Evolutionary conservation across 2,888 invertebrate genomes (phyloP).

Genomic region (Apomyelois bistriatella): DNA sequence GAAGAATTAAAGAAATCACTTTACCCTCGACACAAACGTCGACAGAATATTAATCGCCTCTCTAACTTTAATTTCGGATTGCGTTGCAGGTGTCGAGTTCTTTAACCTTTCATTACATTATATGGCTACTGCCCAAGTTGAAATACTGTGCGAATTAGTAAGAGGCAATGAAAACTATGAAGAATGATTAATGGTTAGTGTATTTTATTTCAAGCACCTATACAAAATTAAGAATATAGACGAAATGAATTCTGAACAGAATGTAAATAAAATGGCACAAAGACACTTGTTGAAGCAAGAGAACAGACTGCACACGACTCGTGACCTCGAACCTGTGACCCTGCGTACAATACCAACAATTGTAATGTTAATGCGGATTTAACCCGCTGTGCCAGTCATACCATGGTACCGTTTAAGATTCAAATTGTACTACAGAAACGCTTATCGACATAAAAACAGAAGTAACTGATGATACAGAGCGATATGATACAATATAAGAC

Average conservation of each 20-base stretch:
- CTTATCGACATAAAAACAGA: not conserved
- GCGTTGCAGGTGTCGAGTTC: conserved; percentile 36
- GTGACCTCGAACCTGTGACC: conserved; percentile 74
- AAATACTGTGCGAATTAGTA: conserved; percentile 38
- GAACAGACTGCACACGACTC: conserved; percentile 42
- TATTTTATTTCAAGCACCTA: conserved; percentile 22
- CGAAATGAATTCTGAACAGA: conserved; percentile 10
- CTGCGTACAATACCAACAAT: conserved; percentile 65
- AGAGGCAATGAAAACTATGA: conserved; percentile 29
- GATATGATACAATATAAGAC: not conserved
- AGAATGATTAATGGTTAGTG: conserved; percentile 32
- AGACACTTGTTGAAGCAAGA: conserved; percentile 40
- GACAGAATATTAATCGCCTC: conserved; percentile 41
- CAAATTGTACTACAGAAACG: too few species aligned
- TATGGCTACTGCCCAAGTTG: conserved; percentile 32
- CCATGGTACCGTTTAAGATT: conserved; percentile 48
- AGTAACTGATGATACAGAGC: not conserved
- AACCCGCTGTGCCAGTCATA: conserved; percentile 50
- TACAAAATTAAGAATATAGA: conserved; percentile 15
- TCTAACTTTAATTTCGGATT: conserved; percentile 45
- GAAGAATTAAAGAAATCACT: conserved; percentile 19
- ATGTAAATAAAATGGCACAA: conserved; percentile 26
- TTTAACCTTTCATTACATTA: conserved; percentile 37
- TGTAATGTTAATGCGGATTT: conserved; percentile 67
- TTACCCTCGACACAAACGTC: conserved; percentile 24